Evolutionary conservation across 2,888 invertebrate genomes (phyloP), one percentile per base, ranked within the genome.

Genomic region (Calliphora vomitoria): DNA sequence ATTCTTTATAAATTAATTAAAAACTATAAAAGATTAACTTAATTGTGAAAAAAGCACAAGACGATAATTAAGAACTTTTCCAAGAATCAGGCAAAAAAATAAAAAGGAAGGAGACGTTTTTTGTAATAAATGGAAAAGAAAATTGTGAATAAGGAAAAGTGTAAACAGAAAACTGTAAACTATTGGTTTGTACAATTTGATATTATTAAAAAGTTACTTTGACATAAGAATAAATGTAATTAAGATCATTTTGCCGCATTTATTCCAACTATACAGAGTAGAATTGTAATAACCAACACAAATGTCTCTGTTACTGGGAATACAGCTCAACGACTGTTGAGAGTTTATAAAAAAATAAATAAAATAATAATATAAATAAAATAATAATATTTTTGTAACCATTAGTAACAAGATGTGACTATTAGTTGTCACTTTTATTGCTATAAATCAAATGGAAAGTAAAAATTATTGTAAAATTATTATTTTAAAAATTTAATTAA

Each of bases 141-240:
- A 35, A 41, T 15, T 15, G 35, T 15, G 31, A 31, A 47, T 6
- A 8, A 20, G 5, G 15, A 25, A 68, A 0, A 55, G n/a, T 3
- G 18, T 13, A 64, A 64, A 20, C 44, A 75, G 53, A 60, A 60
- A 76, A 62, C 44, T 69, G 18, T 47, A 13, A 44, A 82, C 35
- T 69, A 82, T 82, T 75, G 69, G 82, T 82, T 74, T 69, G 69
- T 62, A 60, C 47, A 72, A 44, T 53, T 66, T 72, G 8, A 72
- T 78, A 72, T 66, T 62, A 76, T 71, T 78, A 83, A 83, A 44
- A 78, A 71, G 44, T 72, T 72, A 62, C 53, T 64, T 64, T 41
- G 41, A 78, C 55, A 78, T 41, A 78, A 72, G 31, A 76, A 71
- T 76, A 83, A 78, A 78, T 78, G 44, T 58, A 78, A 83, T 83